phyloP scores from a whole-genome alignment of 2,888 invertebrate genomes.

The Nephrotoma appendiculata region DNA sequence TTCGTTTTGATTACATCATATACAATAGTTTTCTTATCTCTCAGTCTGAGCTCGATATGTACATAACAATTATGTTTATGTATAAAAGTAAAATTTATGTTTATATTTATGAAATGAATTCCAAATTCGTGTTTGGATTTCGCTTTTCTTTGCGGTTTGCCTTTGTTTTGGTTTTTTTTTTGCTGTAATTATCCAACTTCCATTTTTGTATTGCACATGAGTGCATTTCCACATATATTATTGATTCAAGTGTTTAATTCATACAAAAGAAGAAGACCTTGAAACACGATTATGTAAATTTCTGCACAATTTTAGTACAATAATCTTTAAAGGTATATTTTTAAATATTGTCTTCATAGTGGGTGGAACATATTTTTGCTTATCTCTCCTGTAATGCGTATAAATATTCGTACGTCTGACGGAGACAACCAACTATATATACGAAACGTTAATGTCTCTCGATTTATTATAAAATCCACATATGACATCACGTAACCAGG shows the following conservation, averaged over 20 bases:
- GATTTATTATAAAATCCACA: too few relatives aligned
- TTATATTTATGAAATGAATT: too few relatives aligned
- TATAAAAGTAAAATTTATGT: too few relatives aligned
- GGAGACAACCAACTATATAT: too few relatives aligned
- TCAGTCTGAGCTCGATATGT: background rate
- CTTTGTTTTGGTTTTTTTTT: background rate
- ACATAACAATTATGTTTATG: background rate
- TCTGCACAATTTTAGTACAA: background rate
- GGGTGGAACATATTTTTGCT: too few relatives aligned
- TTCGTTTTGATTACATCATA: background rate
- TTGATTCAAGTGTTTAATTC: background rate
- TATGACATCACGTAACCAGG: too few relatives aligned
- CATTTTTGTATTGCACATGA: background rate
- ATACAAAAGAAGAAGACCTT: background rate
- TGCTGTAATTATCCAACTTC: too few relatives aligned
- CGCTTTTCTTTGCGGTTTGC: background rate
- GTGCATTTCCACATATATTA: background rate
- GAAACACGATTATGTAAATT: background rate
- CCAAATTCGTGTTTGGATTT: background rate
- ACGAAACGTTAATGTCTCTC: too few relatives aligned
- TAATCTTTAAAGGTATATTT: background rate
- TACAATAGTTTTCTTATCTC: background rate
- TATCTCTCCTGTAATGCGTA: too few relatives aligned
- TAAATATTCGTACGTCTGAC: too few relatives aligned
- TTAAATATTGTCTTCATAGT: too few relatives aligned